A percentile compares a stretch with the other conserved stretches of the same genome.
Conservation (phyloP, 2,797 vertebrate species). For the Thalassophryne amazonica region DNA sequence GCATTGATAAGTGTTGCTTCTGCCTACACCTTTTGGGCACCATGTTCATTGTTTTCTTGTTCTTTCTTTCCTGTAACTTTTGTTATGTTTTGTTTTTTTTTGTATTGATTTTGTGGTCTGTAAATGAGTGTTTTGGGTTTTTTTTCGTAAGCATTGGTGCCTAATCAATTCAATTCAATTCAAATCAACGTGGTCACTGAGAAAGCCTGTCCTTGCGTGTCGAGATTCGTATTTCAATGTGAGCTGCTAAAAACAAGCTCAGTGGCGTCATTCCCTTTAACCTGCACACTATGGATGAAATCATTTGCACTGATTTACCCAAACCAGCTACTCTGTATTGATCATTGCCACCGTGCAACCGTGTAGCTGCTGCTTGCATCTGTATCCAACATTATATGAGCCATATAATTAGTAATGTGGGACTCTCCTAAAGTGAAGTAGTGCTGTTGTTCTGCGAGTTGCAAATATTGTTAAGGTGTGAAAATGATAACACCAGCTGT, state of each 20-base stretch:
- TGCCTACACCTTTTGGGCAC: too few relatives aligned
- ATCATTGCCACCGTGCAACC: slow-evolving; percentile 36
- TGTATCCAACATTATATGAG: slow-evolving; percentile 47
- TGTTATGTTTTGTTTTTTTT: too few relatives aligned
- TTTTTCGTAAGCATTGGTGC: too few relatives aligned
- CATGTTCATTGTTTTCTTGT: too few relatives aligned
- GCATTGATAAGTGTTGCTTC: too few relatives aligned
- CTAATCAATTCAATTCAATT: too few relatives aligned
- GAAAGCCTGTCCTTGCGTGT: slow-evolving; percentile 44
- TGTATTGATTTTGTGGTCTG: too few relatives aligned
- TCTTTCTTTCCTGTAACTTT: too few relatives aligned
- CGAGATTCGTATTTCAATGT: slow-evolving; percentile 46
- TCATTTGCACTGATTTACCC: slow-evolving; percentile 11
- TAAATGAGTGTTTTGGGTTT: too few relatives aligned
- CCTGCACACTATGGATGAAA: slow-evolving; percentile 16
- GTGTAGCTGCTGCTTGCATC: slow-evolving; percentile 23
- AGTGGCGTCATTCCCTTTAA: slow-evolving; percentile 40
- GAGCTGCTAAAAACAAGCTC: slow-evolving; percentile 19
- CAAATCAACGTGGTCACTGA: too few relatives aligned
- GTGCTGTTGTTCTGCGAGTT: slow-evolving; percentile 30
- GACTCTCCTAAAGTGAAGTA: slow-evolving; percentile 41
- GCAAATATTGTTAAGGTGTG: slow-evolving; percentile 16
- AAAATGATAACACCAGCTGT: slow-evolving; percentile 15
- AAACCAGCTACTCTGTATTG: slow-evolving; percentile 26
- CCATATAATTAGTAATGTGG: slow-evolving; percentile 43